These are phyloP conservation scores for Onthophagus taurus DNA, from an alignment of 1,140 invertebrate genomes.

Conservation along the genomic window DNA sequence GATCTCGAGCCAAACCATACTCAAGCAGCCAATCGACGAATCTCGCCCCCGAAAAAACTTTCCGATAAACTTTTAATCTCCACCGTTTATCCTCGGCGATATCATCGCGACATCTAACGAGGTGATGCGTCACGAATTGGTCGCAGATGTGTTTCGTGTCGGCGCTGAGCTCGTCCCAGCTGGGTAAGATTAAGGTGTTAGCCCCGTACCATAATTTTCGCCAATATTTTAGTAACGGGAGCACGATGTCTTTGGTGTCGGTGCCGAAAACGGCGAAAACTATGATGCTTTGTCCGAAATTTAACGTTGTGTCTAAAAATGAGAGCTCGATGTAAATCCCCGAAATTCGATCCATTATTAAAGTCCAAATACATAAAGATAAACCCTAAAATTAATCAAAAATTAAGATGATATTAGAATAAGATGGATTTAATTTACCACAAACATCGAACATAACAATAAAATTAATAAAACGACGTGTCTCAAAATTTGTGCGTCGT, in stretches of 20 bases:
- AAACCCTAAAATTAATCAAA: conserved; percentile 52
- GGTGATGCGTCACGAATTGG: conserved; percentile 78
- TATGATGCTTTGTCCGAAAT: conserved; percentile 80
- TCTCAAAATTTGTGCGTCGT: conserved; percentile 63
- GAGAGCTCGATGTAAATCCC: conserved; percentile 86
- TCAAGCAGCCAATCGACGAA: conserved; percentile 80
- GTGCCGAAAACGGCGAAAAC: conserved; percentile 79
- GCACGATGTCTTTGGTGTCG: conserved; percentile 62
- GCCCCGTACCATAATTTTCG: conserved; percentile 58
- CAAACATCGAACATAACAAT: conserved; percentile 76
- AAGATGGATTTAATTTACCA: conserved; percentile 49
- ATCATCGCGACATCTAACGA: conserved; percentile 67
- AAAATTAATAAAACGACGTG: conserved; percentile 79
- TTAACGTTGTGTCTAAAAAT: conserved; percentile 81
- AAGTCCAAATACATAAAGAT: conserved; percentile 74
- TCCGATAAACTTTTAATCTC: conserved; percentile 61
- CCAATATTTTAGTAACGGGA: conserved; percentile 52
- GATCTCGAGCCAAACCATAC: conserved; percentile 63
- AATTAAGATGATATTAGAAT: background rate
- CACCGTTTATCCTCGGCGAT: conserved; percentile 69
- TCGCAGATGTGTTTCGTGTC: conserved; percentile 78
- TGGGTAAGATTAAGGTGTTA: conserved; percentile 57
- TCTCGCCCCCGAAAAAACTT: conserved; percentile 73
- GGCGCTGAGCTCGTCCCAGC: conserved; percentile 60
- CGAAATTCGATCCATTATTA: conserved; percentile 74